Conservation (phyloP, 2,888 invertebrate species). For the Lithodes maja region DNA sequence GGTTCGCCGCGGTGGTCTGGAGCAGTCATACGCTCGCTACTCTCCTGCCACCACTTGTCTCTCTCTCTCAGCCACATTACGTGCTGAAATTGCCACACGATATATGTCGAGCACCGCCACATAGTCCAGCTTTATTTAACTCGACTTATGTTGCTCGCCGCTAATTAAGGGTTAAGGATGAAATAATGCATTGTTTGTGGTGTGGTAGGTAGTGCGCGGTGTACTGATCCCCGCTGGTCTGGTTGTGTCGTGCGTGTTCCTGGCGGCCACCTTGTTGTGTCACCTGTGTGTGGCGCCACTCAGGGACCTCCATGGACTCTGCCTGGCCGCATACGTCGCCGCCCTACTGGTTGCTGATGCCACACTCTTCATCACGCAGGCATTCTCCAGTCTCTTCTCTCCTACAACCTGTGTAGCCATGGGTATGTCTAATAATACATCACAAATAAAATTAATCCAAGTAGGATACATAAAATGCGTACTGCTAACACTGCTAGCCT, state of each 20-base stretch:
- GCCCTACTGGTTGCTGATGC: conserved; percentile 49
- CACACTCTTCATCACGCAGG: conserved; percentile 46
- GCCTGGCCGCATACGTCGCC: conserved; percentile 54
- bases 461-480: too few species aligned
- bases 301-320: conserved; percentile 53
- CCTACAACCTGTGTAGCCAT: conserved; percentile 31
- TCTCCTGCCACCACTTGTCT: too few species aligned
- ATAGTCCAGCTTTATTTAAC: too few species aligned
- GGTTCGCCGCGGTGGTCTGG: too few species aligned
- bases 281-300: conserved; percentile 53
- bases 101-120: too few species aligned
- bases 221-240: conserved; percentile 50
- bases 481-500: too few species aligned
- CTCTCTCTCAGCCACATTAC: too few species aligned
- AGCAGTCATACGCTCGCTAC: too few species aligned
- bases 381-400: conserved; percentile 28
- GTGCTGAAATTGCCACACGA: too few species aligned
- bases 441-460: background rate
- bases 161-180: too few species aligned
- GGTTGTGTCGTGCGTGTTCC: conserved; percentile 59
- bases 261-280: conserved; percentile 42
- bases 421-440: conserved; percentile 20
- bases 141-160: too few species aligned
- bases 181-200: too few species aligned
- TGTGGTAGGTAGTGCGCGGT: conserved; percentile 27